Percentiles rank a stretch among this genome's conserved stretches.
Conservation (phyloP, 2,888 invertebrate species). For the Rhogogaster chlorosoma region DNA sequence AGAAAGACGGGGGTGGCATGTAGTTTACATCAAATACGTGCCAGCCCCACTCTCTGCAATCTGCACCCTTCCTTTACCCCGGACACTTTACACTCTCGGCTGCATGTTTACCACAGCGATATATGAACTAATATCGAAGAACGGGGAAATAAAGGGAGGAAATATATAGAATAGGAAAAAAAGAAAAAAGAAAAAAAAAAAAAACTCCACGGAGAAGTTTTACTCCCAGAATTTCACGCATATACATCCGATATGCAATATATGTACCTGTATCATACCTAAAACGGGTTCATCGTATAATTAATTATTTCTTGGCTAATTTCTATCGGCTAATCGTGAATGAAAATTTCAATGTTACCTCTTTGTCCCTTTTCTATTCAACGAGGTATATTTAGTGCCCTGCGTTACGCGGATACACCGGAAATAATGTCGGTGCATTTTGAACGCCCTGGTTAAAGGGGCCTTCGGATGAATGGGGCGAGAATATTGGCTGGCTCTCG, state of each 20-base stretch:
- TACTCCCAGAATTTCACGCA: not conserved
- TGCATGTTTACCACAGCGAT: conserved; percentile 62
- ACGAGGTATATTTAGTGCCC: not conserved
- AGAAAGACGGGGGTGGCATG: conserved; percentile 53
- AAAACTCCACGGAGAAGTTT: not conserved
- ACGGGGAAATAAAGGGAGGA: conserved; percentile 54
- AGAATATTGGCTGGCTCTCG: conserved; percentile 46
- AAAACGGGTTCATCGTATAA: not conserved
- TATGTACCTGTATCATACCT: not conserved
- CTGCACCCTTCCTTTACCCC: conserved; percentile 46
- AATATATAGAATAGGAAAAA: not conserved
- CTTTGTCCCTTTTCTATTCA: not conserved
- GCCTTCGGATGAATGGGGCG: conserved; percentile 40
- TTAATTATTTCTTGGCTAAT: not conserved
- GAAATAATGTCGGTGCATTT: conserved; percentile 72
- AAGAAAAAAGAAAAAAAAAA: no score
- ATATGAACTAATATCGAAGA: conserved; percentile 75
- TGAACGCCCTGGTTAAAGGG: conserved; percentile 58
- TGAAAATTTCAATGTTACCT: not conserved
- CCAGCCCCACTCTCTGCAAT: conserved; percentile 56
- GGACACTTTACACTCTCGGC: conserved; percentile 41
- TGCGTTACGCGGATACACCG: conserved; percentile 63
- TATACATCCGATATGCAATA: not conserved
- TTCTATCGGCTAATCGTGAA: not conserved
- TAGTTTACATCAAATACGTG: conserved; percentile 75